A percentile compares a stretch with the other conserved stretches of the same genome.
Evolutionary conservation across 2,888 invertebrate species (phyloP).

Genomic region (Kuschelorhynchus macadamiae): DNA sequence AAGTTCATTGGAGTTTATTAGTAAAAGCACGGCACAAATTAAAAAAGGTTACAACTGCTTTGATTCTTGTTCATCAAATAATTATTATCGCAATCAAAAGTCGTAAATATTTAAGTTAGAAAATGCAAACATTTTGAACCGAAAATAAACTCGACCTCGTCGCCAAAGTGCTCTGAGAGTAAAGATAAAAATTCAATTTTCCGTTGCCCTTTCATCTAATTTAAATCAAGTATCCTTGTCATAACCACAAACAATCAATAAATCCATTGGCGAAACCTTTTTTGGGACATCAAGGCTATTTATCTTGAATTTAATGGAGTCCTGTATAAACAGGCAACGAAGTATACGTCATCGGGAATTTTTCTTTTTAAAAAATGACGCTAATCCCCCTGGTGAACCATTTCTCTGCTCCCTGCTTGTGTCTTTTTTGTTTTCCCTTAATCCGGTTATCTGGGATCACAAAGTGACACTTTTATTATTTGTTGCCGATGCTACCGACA

Average conservation of each 20-base stretch:
- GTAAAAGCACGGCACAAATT: no score
- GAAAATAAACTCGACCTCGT: no score
- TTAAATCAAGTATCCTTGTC: constrained; percentile 4
- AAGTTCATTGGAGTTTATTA: no score
- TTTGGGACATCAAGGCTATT: constrained; percentile 21
- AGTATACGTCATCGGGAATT: constrained; percentile 25
- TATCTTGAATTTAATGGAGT: constrained; percentile 36
- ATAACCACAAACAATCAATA: constrained; percentile 27
- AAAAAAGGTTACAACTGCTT: no score
- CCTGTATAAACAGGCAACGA: constrained; percentile 33
- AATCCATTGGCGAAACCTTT: constrained; percentile 14
- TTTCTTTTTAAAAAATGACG: constrained; percentile 33
- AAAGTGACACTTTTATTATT: constrained; percentile 15
- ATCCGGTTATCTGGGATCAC: constrained; percentile 21
- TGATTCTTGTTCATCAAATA: no score
- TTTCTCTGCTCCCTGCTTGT: constrained; percentile 17
- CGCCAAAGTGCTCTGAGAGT: neutral
- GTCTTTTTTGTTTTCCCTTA: constrained; percentile 16
- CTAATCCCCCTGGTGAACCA: constrained; percentile 18
- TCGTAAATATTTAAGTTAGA: no score
- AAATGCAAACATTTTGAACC: no score
- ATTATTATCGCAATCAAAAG: no score
- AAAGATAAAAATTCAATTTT: neutral
- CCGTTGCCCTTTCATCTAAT: neutral
- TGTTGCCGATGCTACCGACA: constrained; percentile 8